Conservation (phyloP, 2,888 invertebrate species). For the Lomographa bimaculata region DNA sequence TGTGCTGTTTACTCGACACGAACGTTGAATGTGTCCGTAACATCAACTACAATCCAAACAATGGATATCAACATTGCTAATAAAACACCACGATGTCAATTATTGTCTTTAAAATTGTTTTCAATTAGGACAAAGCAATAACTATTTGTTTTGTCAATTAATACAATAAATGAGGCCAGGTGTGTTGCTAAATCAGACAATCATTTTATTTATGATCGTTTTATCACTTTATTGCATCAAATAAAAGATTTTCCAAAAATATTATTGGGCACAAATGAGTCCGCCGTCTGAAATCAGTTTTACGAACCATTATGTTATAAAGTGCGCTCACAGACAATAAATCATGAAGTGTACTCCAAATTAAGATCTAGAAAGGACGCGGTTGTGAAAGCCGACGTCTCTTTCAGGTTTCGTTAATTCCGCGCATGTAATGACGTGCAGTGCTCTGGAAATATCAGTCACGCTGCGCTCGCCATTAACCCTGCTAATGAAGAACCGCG, state of each 20-base stretch:
- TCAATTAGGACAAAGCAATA: background rate
- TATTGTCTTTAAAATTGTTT: background rate
- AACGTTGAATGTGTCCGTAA: too few relatives aligned
- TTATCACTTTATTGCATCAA: constrained; percentile 43
- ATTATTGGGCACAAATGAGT: constrained; percentile 47
- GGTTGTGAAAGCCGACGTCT: constrained; percentile 56
- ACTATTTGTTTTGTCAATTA: constrained; percentile 10
- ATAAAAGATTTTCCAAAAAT: constrained; percentile 45
- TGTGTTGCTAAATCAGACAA: constrained; percentile 34
- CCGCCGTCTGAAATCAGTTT: constrained; percentile 48
- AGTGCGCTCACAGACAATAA: constrained; percentile 41
- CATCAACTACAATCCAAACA: too few relatives aligned
- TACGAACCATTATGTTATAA: constrained; percentile 54
- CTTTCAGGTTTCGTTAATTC: constrained; percentile 55
- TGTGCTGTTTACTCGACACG: constrained; percentile 4
- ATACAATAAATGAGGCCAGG: constrained; percentile 29
- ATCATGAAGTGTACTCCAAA: constrained; percentile 54
- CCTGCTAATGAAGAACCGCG: constrained; percentile 41
- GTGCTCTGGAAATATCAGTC: constrained; percentile 55
- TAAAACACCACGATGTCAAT: too few relatives aligned
- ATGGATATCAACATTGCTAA: too few relatives aligned
- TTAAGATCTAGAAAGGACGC: constrained; percentile 61
- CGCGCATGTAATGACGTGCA: constrained; percentile 46
- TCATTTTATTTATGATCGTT: constrained; percentile 35
- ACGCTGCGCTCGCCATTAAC: constrained; percentile 36